phyloP scores from a whole-genome alignment of 2,113 vertebrate species.

The Melanostigma gelatinosum region DNA sequence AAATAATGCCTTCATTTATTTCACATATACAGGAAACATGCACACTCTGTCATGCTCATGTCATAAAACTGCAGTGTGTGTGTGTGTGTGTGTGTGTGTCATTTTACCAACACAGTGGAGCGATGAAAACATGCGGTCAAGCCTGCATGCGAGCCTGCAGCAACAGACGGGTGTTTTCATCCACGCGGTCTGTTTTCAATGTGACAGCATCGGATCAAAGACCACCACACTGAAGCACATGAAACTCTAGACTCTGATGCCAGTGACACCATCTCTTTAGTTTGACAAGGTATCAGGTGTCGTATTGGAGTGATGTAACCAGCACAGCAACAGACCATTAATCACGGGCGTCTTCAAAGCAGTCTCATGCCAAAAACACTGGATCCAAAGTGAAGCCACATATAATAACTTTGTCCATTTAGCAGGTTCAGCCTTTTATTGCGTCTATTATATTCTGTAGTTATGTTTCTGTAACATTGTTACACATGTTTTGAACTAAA shows the following conservation, averaged over 20 bases:
- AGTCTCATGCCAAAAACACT: conserved; percentile 16
- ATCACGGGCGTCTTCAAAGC: conserved; percentile 60
- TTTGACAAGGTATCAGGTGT: conserved; percentile 50
- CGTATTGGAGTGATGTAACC: conserved; percentile 45
- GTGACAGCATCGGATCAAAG: conserved; percentile 58
- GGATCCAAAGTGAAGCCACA: conserved; percentile 42
- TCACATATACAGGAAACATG: conserved; percentile 23
- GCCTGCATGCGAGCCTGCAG: conserved; percentile 20
- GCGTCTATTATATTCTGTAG: neutral
- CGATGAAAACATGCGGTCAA: conserved; percentile 42
- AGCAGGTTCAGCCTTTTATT: neutral
- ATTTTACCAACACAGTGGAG: conserved; percentile 39
- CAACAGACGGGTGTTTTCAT: conserved; percentile 43
- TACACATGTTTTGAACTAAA: neutral
- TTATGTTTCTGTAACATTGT: neutral
- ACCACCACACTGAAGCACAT: conserved; percentile 15
- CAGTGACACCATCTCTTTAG: conserved; percentile 23
- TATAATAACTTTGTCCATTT: neutral
- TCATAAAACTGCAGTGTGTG: conserved; percentile 28
- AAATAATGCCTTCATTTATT: conserved; percentile 28
- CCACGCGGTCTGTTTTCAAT: conserved; percentile 61
- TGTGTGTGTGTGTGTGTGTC: conserved; percentile 22
- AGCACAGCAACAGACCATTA: conserved; percentile 51
- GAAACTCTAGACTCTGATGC: conserved; percentile 46
- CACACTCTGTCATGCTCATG: conserved; percentile 6